A percentile compares a stretch with the other conserved stretches of the same genome.
Evolutionary conservation across 2,888 invertebrate species (phyloP).

Genomic region (Craniophora ligustri): DNA sequence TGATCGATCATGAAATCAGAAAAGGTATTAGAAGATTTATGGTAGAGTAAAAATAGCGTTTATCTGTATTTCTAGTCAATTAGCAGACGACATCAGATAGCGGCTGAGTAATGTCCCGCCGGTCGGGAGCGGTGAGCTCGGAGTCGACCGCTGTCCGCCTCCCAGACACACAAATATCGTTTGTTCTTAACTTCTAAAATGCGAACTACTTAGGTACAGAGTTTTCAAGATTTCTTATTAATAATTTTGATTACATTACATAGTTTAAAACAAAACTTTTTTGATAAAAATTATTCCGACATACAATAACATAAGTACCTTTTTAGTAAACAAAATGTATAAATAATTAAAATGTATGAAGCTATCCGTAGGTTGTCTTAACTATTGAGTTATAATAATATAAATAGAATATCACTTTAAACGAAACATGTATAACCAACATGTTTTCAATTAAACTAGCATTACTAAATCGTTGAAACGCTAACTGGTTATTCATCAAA

Average conservation of each 20-base stretch:
- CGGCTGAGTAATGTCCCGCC: slow-evolving; percentile 77
- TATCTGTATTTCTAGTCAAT: slow-evolving; percentile 87
- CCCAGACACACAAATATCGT: slow-evolving; percentile 50
- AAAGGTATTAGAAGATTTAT: slow-evolving; percentile 71
- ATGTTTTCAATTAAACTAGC: not conserved
- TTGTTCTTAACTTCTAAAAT: slow-evolving; percentile 54
- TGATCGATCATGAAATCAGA: slow-evolving; percentile 56
- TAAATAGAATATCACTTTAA: no score
- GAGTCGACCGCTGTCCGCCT: slow-evolving; percentile 43
- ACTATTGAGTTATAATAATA: no score
- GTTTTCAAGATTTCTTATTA: not conserved
- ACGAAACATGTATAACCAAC: no score
- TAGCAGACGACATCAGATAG: slow-evolving; percentile 85
- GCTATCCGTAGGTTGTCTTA: no score
- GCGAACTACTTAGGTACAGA: slow-evolving; percentile 18
- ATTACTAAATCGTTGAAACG: not conserved
- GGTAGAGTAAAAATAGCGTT: slow-evolving; percentile 77
- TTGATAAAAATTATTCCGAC: no score
- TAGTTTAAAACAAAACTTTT: no score
- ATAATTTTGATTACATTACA: not conserved
- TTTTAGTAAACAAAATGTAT: no score
- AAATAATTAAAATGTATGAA: no score
- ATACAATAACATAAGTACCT: no score
- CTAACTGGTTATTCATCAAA: slow-evolving; percentile 14
- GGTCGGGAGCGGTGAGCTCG: slow-evolving; percentile 19